Percentiles rank a stretch among this genome's conserved stretches.
phyloP scores from a whole-genome alignment of 2,113 vertebrate genomes.

The Callocephalon fimbriatum region DNA sequence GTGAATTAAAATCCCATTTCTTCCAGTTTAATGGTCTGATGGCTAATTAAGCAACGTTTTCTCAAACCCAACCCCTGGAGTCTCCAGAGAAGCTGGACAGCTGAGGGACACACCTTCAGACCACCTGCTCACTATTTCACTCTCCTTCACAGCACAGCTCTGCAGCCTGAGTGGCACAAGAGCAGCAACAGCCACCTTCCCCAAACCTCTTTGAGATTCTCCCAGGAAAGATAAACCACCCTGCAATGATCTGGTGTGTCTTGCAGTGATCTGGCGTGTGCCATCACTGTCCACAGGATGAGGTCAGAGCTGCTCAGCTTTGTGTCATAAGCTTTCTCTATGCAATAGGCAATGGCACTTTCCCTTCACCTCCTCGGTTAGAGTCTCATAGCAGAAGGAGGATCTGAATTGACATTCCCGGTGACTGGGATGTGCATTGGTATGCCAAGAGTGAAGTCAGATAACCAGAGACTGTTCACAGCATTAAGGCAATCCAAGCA shows the following conservation, averaged over 20 bases:
- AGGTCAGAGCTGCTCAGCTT: not conserved
- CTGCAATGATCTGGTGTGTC: not conserved
- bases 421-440: not conserved
- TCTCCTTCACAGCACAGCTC: not conserved
- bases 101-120: not conserved
- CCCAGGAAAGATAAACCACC: not conserved
- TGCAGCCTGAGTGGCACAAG: not conserved
- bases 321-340: not conserved
- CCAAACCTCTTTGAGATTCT: not conserved
- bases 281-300: not conserved
- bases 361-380: not conserved
- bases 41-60: slow-evolving; percentile 18
- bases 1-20: slow-evolving; percentile 20
- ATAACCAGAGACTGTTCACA: not conserved
- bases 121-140: not conserved
- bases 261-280: not conserved
- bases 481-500: not conserved
- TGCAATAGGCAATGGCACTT: not conserved
- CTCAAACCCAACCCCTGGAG: not conserved
- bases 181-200: not conserved
- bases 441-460: not conserved
- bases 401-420: not conserved
- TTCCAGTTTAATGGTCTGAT: slow-evolving; percentile 29
- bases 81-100: not conserved
- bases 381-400: not conserved